Percentiles rank a stretch among this genome's conserved stretches.
Evolutionary conservation across 2,797 vertebrate genomes (phyloP).

Genomic region (Octomys mimax): DNA sequence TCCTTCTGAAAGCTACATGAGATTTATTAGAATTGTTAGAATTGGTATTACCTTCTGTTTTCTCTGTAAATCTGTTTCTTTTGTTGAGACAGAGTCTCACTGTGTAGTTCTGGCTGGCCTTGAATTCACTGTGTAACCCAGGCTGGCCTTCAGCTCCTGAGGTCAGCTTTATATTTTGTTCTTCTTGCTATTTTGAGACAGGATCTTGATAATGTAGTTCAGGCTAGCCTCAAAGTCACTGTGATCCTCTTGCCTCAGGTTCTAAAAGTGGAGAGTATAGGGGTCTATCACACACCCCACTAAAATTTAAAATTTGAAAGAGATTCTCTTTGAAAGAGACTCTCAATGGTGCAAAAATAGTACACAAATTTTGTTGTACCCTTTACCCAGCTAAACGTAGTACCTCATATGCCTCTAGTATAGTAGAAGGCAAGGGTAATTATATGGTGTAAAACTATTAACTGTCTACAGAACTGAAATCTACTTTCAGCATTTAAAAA

Average conservation of each 20-base stretch:
- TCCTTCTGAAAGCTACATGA: not conserved
- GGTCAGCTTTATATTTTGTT: not conserved
- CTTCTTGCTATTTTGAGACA: not conserved
- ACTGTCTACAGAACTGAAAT: not conserved
- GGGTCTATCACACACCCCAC: not conserved
- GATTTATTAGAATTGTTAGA: conserved; percentile 15
- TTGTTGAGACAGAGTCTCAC: not conserved
- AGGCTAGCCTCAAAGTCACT: not conserved
- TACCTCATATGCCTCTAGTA: not conserved
- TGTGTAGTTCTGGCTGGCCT: not conserved
- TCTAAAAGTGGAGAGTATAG: not conserved
- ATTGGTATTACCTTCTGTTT: conserved; percentile 18
- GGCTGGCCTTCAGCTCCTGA: too few species aligned
- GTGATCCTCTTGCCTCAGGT: not conserved
- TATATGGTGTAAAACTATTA: not conserved
- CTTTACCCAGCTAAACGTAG: not conserved
- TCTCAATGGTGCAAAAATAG: not conserved
- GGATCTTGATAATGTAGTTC: not conserved
- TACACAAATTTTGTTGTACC: not conserved
- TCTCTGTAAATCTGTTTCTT: not conserved
- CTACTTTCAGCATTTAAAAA: not conserved
- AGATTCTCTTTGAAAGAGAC: not conserved
- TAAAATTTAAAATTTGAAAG: conserved; percentile 16
- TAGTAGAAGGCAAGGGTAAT: not conserved
- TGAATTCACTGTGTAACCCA: not conserved